Conservation (phyloP, 2,797 vertebrate genomes). For the Muraenolepis orangiensis region DNA sequence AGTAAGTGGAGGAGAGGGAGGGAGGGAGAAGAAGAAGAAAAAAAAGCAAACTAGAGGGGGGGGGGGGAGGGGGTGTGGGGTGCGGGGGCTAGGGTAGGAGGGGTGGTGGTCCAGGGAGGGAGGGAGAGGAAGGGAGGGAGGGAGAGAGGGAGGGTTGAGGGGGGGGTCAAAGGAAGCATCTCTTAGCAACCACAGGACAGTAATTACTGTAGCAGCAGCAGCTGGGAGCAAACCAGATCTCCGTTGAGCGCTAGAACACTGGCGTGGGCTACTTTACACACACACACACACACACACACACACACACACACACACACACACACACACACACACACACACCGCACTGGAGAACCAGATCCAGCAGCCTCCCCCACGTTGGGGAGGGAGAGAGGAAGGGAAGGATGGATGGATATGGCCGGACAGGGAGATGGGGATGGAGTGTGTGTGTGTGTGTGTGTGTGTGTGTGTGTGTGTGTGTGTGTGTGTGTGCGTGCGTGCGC, state of each 20-base stretch:
- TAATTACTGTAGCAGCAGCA: constrained; percentile 93
- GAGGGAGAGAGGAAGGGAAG: constrained; percentile 44
- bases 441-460: neutral
- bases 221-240: constrained; percentile 91
- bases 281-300: neutral
- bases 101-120: constrained; percentile 40
- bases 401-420: constrained; percentile 29
- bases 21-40: constrained; percentile 64
- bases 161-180: constrained; percentile 84
- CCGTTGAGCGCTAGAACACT: constrained; percentile 89
- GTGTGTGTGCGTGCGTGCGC: constrained; percentile 6
- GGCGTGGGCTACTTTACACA: constrained; percentile 86
- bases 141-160: constrained; percentile 22
- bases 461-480: constrained; percentile 4
- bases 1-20: constrained; percentile 37
- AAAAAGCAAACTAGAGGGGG: constrained; percentile 65
- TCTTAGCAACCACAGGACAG: constrained; percentile 92
- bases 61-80: constrained; percentile 37
- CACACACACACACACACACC: constrained; percentile 22
- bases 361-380: constrained; percentile 76
- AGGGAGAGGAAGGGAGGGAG: constrained; percentile 26
- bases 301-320: too few species aligned
- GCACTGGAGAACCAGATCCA: constrained; percentile 79
- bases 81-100: constrained; percentile 25
- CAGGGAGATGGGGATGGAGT: constrained; percentile 50